Percentiles rank a stretch among this genome's conserved stretches.
Evolutionary conservation across 2,888 invertebrate species (phyloP).

Genomic region (Lacanobia wlatinum): DNA sequence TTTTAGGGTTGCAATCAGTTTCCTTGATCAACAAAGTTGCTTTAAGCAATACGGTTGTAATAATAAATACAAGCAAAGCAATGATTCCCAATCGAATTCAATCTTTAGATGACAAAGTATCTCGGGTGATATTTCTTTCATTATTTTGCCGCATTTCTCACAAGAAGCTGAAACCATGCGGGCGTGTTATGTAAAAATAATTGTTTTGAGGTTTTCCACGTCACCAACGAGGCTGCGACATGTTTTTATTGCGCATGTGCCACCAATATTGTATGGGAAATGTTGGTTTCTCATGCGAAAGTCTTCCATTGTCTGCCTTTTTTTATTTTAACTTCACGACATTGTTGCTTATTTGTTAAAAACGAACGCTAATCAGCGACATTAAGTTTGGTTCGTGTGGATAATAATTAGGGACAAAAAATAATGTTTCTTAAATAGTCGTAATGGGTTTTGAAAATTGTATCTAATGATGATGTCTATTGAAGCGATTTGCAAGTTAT

Average conservation of each 20-base stretch:
- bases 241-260: constrained; percentile 81
- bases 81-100: background rate
- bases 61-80: background rate
- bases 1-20: background rate
- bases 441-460: constrained; percentile 25
- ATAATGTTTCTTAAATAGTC: constrained; percentile 22
- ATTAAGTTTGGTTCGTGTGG: constrained; percentile 26
- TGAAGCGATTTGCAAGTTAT: constrained; percentile 19
- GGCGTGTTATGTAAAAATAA: constrained; percentile 83
- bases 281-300: constrained; percentile 87
- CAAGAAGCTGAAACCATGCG: constrained; percentile 74
- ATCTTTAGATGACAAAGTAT: background rate
- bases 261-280: constrained; percentile 85
- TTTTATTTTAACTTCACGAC: constrained; percentile 67
- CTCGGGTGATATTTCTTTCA: constrained; percentile 18
- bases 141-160: constrained; percentile 50
- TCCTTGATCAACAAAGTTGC: background rate
- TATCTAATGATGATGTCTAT: constrained; percentile 3
- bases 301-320: constrained; percentile 77
- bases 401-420: constrained; percentile 9
- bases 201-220: constrained; percentile 84
- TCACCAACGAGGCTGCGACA: constrained; percentile 77
- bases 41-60: background rate
- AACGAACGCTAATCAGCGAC: constrained; percentile 51
- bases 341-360: constrained; percentile 62